Evolutionary conservation across 1,140 invertebrate genomes (phyloP), one percentile per base, ranked within the genome.

Genomic region (Neodiprion virginianus): DNA sequence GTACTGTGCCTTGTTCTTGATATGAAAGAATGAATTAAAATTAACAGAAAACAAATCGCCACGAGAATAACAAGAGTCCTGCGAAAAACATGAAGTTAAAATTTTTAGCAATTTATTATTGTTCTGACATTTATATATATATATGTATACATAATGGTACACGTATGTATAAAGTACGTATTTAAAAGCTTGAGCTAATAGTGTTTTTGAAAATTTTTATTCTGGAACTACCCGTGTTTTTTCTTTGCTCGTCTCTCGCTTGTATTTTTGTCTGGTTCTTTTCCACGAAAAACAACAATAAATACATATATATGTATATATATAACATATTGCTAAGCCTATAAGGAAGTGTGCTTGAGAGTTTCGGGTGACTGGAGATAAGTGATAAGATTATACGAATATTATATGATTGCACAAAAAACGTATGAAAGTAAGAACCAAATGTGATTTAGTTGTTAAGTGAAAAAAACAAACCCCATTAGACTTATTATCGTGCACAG

Each of bases 391-490:
- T 61, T 61, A 40, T 40, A 61, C n/a, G 7, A 61, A 61, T 40
- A 61, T 61, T 61, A 69, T 21, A 69, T 23, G 40, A 21, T 69
- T 69, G 67, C 40, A 48, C 50, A 47, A 77, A 65, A 69, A 77
- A 77, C 76, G 81, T 82, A 85, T 85, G 83, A 87, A 86, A 86
- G 83, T 86, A 85, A 84, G 79, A 78, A 85, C 80, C 78, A 87
- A 81, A 85, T 88, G 87, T 87, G 85, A 87, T 88, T 86, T 87
- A 88, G 87, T 82, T 75, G 79, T 79, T 88, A 87, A 88, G 86
- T 76, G 74, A 85, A 47, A 82, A 76, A 79, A 40, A 40, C 28
- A 80, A 85, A 80, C 81, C 79, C 85, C 82, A 81, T 84, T 82
- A 82, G 81, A 81, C 71, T 77, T 79, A 73, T n/a, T 70, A 49